phyloP scores from a whole-genome alignment of 2,113 vertebrate genomes.

The Sapajus apella region DNA sequence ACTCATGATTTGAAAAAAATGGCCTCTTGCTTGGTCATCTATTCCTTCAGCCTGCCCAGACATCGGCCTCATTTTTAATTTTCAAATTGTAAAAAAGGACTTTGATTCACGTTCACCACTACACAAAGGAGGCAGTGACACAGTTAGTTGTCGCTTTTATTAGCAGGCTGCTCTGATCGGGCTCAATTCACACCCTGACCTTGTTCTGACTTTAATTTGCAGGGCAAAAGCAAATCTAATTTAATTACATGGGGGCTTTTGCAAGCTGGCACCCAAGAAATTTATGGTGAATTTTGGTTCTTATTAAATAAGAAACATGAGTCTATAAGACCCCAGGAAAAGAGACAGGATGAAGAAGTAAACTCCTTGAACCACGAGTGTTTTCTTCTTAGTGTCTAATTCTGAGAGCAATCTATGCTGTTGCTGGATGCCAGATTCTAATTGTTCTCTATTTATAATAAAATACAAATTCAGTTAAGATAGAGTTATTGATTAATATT shows the following conservation, averaged over 20 bases:
- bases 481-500: slow-evolving; percentile 18
- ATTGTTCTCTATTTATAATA: slow-evolving; percentile 43
- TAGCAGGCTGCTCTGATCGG: background rate
- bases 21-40: background rate
- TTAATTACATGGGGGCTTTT: slow-evolving; percentile 39
- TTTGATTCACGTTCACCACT: background rate
- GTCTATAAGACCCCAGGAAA: slow-evolving; percentile 21
- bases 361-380: background rate
- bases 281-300: slow-evolving; percentile 52
- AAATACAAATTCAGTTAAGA: slow-evolving; percentile 45
- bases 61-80: slow-evolving; percentile 4
- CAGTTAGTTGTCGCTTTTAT: background rate
- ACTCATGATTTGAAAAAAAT: background rate
- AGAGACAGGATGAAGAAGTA: slow-evolving; percentile 39
- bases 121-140: background rate
- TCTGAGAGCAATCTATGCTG: slow-evolving; percentile 26
- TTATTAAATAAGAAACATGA: background rate
- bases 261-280: slow-evolving; percentile 25
- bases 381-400: slow-evolving; percentile 20
- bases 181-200: background rate
- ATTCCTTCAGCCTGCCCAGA: background rate
- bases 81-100: background rate
- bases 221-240: slow-evolving; percentile 47
- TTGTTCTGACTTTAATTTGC: slow-evolving; percentile 54
- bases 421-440: slow-evolving; percentile 27